Conservation (phyloP, 2,113 vertebrate species). For the Megalops atlanticus region DNA sequence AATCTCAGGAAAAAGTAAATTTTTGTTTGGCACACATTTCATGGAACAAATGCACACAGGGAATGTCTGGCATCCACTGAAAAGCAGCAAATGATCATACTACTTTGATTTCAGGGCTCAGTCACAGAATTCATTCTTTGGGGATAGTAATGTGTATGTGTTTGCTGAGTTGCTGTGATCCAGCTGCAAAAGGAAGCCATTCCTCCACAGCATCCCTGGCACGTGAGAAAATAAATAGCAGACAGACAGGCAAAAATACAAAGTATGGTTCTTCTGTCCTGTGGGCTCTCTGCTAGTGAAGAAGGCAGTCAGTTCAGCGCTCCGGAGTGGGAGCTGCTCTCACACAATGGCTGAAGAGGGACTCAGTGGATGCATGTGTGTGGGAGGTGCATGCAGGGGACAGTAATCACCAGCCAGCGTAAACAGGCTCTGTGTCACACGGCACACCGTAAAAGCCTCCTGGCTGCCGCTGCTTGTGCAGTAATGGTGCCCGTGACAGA, state of each 20-base stretch:
- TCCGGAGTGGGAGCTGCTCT: no score
- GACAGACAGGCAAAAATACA: background rate
- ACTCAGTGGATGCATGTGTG: background rate
- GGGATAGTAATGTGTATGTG: background rate
- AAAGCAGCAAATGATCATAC: background rate
- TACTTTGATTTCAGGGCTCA: background rate
- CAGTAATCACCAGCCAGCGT: conserved; percentile 80
- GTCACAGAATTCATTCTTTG: background rate
- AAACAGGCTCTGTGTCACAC: conserved; percentile 78
- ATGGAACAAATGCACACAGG: background rate
- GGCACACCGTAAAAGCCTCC: conserved; percentile 68
- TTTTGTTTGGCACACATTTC: background rate
- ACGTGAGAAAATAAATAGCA: background rate
- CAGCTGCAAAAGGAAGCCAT: background rate
- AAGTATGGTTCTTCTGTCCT: background rate
- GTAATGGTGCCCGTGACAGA: conserved; percentile 64
- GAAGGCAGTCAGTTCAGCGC: background rate
- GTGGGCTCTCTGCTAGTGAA: background rate
- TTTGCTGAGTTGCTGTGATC: background rate
- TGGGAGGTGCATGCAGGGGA: background rate
- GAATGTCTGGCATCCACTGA: background rate
- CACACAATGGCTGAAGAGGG: no score
- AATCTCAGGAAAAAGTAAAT: background rate
- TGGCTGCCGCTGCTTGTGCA: conserved; percentile 61
- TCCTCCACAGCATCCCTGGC: background rate